Base-by-base conservation (phyloP, 2,797 vertebrate genomes). In the Melanitta fusca region DNA sequence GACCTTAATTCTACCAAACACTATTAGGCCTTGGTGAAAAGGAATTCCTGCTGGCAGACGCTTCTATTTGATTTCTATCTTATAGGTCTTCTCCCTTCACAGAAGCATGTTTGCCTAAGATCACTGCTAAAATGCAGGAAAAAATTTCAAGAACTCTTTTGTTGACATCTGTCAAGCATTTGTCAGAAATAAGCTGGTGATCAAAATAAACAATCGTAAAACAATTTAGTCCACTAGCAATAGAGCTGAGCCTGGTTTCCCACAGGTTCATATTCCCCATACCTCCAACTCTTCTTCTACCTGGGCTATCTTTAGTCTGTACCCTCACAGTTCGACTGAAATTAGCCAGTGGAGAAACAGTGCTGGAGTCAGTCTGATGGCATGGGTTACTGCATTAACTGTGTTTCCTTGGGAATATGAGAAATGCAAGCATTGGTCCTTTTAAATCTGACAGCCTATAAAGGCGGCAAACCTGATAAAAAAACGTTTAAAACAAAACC, bases 301-400 rank as follows among this genome's bases (percentile, higher is more conserved):
- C 1, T 2, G 5, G 30, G 21, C 4, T 69, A 53, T n/a, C 6
- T 20, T 72, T 2, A 30, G 13, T 7, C 20, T 43, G 0, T 0
- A 4, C 8, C 8, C 57, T 49, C n/a, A 30, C 47, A 47, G 53
- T 49, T 17, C 53, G 61, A 61, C 10, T 70, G 57, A 8, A 89
- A 65, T 16, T 32, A 60, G 41, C 22, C 83, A 73, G 6, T 1
- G 75, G 39, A 58, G 11, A 47, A 13, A 75, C 21, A 70, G 65
- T 10, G 39, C 60, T 25, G 41, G 22, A 93, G 22, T 41, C 68
- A 87, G 39, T 34, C 74, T 57, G n/a, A 65, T 21, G 41, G 1
- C 0, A 4, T 7, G 32, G 8, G 30, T 43, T 77, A 68, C 2
- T 8, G 28, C n/a, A 69, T 13, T 61, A 60, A 27, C 24, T 61